Evolutionary conservation across 1,140 invertebrate genomes (phyloP).

Genomic region (Babylonia areolata): DNA sequence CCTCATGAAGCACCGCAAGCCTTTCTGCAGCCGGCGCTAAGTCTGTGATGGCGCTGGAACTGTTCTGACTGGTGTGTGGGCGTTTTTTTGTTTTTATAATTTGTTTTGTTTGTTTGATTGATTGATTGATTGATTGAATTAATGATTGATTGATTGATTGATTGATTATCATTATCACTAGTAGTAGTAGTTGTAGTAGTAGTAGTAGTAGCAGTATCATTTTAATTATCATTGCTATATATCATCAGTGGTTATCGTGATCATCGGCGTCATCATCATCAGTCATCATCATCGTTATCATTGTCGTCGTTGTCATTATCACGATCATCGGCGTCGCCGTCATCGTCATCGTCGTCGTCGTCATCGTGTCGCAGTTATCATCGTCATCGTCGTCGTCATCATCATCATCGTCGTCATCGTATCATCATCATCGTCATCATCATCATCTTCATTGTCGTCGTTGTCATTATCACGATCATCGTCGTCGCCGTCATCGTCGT

Average conservation of each 20-base stretch:
- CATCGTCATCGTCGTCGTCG: not conserved
- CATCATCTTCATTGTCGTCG: not conserved
- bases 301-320: not conserved
- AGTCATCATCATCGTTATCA: no score
- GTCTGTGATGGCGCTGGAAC: slow-evolving; percentile 4
- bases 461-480: slow-evolving; percentile 8
- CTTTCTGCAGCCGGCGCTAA: slow-evolving; percentile 2
- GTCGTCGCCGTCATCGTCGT: slow-evolving; percentile 4
- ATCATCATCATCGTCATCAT: not conserved
- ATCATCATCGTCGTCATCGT: slow-evolving; percentile 20
- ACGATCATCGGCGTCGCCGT: not conserved
- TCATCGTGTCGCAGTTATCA: slow-evolving; percentile 3
- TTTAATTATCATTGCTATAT: no score
- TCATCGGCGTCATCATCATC: no score
- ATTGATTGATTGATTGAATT: no score
- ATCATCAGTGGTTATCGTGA: no score
- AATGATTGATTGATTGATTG: no score
- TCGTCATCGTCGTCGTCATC: slow-evolving; percentile 13
- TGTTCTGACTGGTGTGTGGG: slow-evolving; percentile 24
- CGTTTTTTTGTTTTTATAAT: no score
- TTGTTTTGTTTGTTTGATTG: no score
- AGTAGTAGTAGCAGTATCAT: no score
- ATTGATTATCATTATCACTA: no score
- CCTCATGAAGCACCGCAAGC: slow-evolving; percentile 15
- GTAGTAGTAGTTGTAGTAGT: no score